Evolutionary conservation across 2,113 vertebrate species (phyloP).

Genomic region (Jaculus jaculus): DNA sequence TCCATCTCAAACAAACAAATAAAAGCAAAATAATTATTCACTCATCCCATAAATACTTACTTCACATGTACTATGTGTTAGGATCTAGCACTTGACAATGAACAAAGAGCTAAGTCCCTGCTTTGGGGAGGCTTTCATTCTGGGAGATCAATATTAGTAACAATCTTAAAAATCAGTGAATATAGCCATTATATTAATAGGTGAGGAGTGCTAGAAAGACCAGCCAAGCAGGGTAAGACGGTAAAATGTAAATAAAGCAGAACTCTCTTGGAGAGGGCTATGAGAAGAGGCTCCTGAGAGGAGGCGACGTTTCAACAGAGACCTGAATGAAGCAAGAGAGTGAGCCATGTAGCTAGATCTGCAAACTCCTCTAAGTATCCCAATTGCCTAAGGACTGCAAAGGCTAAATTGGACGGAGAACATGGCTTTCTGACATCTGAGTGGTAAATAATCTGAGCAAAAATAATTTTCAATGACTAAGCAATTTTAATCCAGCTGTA

Average conservation of each 20-base stretch:
- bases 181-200: not conserved
- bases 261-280: not conserved
- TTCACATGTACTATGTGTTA: not conserved
- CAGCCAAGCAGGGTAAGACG: not conserved
- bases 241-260: not conserved
- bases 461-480: not conserved
- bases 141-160: not conserved
- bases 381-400: not conserved
- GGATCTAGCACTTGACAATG: not conserved
- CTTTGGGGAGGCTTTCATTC: not conserved
- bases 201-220: not conserved
- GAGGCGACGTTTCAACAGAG: not conserved
- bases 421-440: not conserved
- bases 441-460: not conserved
- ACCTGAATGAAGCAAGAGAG: not conserved
- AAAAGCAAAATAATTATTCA: not conserved
- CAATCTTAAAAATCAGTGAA: not conserved
- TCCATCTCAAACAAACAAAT: not conserved
- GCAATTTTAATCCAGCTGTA: not conserved
- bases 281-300: not conserved
- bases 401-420: not conserved
- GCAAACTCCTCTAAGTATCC: not conserved
- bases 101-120: not conserved
- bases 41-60: not conserved
- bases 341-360: not conserved